phyloP scores from a whole-genome alignment of 2,888 invertebrate species.

The Xestia rhomboidea region DNA sequence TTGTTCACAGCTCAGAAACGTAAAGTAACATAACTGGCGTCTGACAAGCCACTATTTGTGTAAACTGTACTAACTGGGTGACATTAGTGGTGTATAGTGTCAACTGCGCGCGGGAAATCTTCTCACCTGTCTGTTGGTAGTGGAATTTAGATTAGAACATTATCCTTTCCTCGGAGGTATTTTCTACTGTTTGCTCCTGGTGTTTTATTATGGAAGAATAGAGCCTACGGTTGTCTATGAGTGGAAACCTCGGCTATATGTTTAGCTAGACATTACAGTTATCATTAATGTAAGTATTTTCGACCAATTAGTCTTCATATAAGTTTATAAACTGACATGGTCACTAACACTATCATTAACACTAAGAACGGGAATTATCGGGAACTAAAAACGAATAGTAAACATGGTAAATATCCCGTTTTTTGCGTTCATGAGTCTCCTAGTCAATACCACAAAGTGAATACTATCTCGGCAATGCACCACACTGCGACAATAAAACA shows the following conservation, averaged over 20 bases:
- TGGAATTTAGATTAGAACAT: conserved; percentile 36
- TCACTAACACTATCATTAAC: not conserved
- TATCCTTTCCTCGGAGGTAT: conserved; percentile 2
- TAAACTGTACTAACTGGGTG: conserved; percentile 37
- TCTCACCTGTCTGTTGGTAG: conserved; percentile 25
- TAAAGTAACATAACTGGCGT: conserved; percentile 45
- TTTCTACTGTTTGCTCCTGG: not conserved
- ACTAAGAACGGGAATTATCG: not conserved
- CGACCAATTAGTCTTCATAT: not conserved
- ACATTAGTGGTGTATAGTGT: conserved; percentile 40
- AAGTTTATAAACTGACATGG: too few relatives aligned
- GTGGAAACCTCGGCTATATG: not conserved
- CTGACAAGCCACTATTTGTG: conserved; percentile 57
- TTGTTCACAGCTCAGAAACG: conserved; percentile 43
- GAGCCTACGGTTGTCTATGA: not conserved
- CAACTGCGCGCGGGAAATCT: conserved; percentile 26
- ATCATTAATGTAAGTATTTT: not conserved
- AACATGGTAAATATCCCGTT: not conserved
- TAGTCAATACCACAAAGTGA: conserved; percentile 1
- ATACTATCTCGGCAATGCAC: conserved; percentile 4
- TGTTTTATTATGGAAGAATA: not conserved
- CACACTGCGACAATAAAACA: not conserved
- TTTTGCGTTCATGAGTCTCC: not conserved
- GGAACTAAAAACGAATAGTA: not conserved
- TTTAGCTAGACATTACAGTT: not conserved